Base-by-base conservation (phyloP, 2,113 vertebrate genomes). In the Bolborhynchus lineola region DNA sequence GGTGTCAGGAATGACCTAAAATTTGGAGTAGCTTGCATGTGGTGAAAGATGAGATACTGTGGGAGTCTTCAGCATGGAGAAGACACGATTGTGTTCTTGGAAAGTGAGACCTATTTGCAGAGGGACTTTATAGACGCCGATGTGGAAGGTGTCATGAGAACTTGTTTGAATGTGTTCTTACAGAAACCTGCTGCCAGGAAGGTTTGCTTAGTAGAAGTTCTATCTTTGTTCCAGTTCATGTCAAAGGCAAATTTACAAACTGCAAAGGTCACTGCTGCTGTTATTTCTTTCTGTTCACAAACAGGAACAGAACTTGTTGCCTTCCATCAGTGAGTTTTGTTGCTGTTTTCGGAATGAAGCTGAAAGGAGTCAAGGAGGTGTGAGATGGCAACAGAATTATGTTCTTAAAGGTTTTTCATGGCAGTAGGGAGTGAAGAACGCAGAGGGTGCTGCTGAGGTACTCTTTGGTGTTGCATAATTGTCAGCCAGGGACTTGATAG, bases 131-230 rank as follows among this genome's bases (percentile, higher is more conserved):
- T 1, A n/a, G 76, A 39, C 75, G 15, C 89, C 47, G 47, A 12
- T 52, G 0, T 37, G n/a, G 71, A 46, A 37, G 37, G 9, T 71
- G 47, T 24, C 1, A 0, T 3, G n/a, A 18, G 26, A 15, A 11
- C 28, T 52, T 52, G 33, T 31, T 21, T 16, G 11, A 79, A 4
- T 16, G 41, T 1, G 1, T 69, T 76, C 53, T 52, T 62, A 9
- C 25, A 53, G 60, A 50, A 79, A 8, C 11, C 17, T 6, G 6
- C 78, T 80, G 46, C 28, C 69, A 29, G 78, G 29, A 64, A 28
- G 78, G 26, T 29, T 49, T 0, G 3, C 46, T 33, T 39, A 17
- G 37, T 16, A 33, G 50, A 57, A 31, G 6, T 39, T 35, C 60
- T 11, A 13, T 75, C 31, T 85, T 74, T 39, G 37, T 42, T 77